Evolutionary conservation across 1,140 invertebrate genomes (phyloP), one percentile per base, ranked within the genome.

Genomic region (Parasteatoda tepidariorum): DNA sequence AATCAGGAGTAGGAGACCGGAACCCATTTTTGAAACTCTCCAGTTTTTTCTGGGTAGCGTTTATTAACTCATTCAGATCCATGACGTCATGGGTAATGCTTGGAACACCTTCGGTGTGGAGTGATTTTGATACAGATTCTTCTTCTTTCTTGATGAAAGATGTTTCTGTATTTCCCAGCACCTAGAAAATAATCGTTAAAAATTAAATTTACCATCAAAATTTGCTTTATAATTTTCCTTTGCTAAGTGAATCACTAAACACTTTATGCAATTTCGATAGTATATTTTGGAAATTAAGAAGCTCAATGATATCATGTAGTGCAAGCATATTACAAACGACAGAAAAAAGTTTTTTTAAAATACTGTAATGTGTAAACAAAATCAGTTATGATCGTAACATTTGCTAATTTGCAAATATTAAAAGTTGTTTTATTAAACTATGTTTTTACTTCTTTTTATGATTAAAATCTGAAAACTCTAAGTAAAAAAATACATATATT

Each of bases 61-160:
- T 82, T 31, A 82, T 82, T 6, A 82, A 41, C 11, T 82, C 30
- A 15, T 82, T 82, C 15, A 82, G 33, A 48, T 82, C 78, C 18
- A 70, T 82, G 0, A 67, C 64, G 3, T 82, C 78, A 48, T 59
- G 22, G 5, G 78, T 71, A 18, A 82, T 70, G 15, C 31, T 55
- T 22, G 54, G 54, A 4, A 61, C 24, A 3, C 24, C 18, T 22
- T 57, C 48, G 7, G 41, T 3, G 13, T 38, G 6, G 34, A 30
- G 13, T 18, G 18, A 22, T 64, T 64, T 48, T 15, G 76, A 55
- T 22, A 67, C 62, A 55, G 76, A 79, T 26, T 79, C 76, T 31
- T 79, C 62, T 26, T 66, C 74, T 78, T 78, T 64, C 61, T 78
- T 78, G 2, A 31, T 18, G 38, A 66, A 78, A 41, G 74, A 78